Conservation (phyloP, 2,797 vertebrate species). For the Myotis planiceps region DNA sequence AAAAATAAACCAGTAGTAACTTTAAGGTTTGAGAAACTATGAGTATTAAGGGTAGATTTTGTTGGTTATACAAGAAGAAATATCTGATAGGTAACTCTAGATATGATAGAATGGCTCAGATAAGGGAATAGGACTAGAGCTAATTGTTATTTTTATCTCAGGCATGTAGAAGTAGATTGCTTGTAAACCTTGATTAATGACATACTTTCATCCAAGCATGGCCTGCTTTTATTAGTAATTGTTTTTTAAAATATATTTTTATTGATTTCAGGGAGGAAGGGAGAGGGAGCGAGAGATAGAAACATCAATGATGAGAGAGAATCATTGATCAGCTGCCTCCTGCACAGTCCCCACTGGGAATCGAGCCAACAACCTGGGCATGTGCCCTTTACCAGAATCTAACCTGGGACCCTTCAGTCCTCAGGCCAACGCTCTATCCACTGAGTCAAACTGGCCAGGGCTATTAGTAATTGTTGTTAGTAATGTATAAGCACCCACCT, state of each 20-base stretch:
- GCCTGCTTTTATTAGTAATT: neutral
- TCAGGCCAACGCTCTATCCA: no score
- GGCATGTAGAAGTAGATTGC: neutral
- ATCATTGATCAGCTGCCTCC: no score
- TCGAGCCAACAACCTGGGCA: no score
- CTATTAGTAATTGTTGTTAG: neutral
- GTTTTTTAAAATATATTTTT: no score
- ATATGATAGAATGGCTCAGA: neutral
- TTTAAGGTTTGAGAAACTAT: neutral
- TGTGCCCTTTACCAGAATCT: no score
- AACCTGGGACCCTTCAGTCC: no score
- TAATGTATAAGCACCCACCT: neutral
- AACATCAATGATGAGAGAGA: no score
- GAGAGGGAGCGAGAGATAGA: no score
- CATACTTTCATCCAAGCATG: neutral
- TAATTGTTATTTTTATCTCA: conserved; percentile 32
- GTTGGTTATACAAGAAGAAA: conserved; percentile 10
- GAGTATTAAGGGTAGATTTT: neutral
- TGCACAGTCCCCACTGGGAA: no score
- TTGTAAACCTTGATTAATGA: neutral
- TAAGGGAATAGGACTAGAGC: neutral
- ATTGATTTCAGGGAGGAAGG: no score
- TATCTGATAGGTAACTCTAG: neutral
- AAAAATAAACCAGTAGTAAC: conserved; percentile 8
- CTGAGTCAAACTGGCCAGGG: no score